These are phyloP conservation scores for Lacerta agilis DNA, from an alignment of 2,797 vertebrate species.

Conservation along the genomic window DNA sequence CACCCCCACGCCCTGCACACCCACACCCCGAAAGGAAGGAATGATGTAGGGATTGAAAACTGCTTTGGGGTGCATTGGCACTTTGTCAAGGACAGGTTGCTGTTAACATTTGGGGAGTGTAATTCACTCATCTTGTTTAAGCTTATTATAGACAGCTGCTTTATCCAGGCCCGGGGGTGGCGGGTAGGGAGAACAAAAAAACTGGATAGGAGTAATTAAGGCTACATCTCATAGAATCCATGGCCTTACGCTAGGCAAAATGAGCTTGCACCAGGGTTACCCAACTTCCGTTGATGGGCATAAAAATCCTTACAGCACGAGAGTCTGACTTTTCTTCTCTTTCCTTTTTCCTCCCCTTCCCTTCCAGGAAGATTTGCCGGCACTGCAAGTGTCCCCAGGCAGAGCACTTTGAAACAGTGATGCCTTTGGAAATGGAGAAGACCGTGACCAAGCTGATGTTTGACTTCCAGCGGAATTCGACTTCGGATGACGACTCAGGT, in stretches of 20 bases:
- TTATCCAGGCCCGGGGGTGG: neutral
- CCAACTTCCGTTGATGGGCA: constrained; percentile 36
- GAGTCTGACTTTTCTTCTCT: neutral
- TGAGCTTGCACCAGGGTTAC: constrained; percentile 2
- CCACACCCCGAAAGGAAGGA: neutral
- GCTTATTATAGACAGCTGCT: constrained; percentile 25
- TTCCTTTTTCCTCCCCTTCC: constrained; percentile 23
- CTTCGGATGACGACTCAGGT: constrained; percentile 96
- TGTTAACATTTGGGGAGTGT: constrained; percentile 2
- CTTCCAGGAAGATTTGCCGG: constrained; percentile 94
- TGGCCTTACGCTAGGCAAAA: neutral
- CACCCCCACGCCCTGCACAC: too few species aligned
- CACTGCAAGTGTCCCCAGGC: constrained; percentile 98
- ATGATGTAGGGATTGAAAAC: constrained; percentile 14
- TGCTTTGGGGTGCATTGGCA: constrained; percentile 27
- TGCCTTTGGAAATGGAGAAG: constrained; percentile 99
- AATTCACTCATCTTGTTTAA: constrained; percentile 17
- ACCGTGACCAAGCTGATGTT: constrained; percentile 98
- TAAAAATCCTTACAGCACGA: neutral
- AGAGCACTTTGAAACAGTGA: constrained; percentile 94
- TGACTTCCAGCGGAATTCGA: constrained; percentile 99
- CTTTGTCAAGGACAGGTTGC: constrained; percentile 57
- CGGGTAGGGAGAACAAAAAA: neutral
- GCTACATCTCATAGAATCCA: constrained; percentile 1
- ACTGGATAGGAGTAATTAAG: constrained; percentile 58